Percentiles rank a stretch among this genome's conserved stretches.
These are phyloP conservation scores for Tubiluchus corallicola DNA, from an alignment of 2,888 invertebrate species.

Conservation along the genomic window DNA sequence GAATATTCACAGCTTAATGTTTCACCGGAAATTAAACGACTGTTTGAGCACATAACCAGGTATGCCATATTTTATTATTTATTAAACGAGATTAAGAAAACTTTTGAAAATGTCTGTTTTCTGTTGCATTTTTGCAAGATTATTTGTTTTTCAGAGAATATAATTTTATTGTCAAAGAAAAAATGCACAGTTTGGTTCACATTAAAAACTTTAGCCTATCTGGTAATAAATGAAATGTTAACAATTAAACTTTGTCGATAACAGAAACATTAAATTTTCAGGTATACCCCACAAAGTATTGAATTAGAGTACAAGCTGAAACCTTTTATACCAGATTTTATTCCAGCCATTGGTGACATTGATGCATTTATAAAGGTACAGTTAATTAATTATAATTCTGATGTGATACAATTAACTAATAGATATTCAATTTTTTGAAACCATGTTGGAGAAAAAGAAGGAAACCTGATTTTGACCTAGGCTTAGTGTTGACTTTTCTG, in stretches of 20 bases:
- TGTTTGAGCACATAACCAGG: constrained; percentile 82
- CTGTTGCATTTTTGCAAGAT: too few relatives aligned
- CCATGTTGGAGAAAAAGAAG: too few relatives aligned
- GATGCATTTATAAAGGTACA: constrained; percentile 87
- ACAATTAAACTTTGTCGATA: too few relatives aligned
- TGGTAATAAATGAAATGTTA: too few relatives aligned
- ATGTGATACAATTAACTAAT: neutral
- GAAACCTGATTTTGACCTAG: too few relatives aligned
- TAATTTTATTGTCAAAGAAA: neutral
- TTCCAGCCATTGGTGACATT: constrained; percentile 94
- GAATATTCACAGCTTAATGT: constrained; percentile 64
- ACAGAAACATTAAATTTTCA: constrained; percentile 28
- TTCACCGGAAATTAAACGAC: constrained; percentile 63
- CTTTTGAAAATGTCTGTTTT: too few relatives aligned
- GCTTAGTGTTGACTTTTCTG: too few relatives aligned
- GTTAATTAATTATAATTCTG: neutral
- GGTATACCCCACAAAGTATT: constrained; percentile 78
- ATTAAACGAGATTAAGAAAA: too few relatives aligned
- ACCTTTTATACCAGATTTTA: constrained; percentile 88
- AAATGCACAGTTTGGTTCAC: too few relatives aligned
- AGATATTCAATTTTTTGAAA: too few relatives aligned
- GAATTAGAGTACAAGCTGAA: constrained; percentile 73
- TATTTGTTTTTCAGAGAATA: constrained; percentile 7
- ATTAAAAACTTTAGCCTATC: too few relatives aligned
- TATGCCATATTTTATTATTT: constrained; percentile 32